Conservation (phyloP, 2,797 vertebrate species). For the Sebastes nivosus region DNA sequence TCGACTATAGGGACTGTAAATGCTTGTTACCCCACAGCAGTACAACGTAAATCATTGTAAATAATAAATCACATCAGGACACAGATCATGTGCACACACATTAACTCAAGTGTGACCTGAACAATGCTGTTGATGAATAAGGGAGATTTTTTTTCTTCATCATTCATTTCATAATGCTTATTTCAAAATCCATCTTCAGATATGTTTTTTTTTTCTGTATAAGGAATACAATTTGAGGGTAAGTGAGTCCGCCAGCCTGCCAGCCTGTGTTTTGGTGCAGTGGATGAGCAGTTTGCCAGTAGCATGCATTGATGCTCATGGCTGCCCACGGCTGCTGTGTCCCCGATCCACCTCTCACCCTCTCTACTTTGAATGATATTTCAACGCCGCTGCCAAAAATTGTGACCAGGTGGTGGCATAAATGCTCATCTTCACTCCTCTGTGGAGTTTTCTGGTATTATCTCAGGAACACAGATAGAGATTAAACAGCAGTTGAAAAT, state of each 20-base stretch:
- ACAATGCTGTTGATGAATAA: neutral
- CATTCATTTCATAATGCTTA: neutral
- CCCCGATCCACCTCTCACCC: conserved; percentile 59
- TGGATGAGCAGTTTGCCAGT: conserved; percentile 65
- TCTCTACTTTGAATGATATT: conserved; percentile 44
- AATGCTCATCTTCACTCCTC: conserved; percentile 1
- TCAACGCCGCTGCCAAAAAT: conserved; percentile 12
- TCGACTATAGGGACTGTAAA: neutral
- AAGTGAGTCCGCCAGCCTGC: conserved; percentile 53
- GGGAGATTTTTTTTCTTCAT: neutral
- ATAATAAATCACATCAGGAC: conserved; percentile 9
- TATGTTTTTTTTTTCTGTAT: neutral
- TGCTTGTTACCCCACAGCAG: neutral
- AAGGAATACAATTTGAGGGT: conserved; percentile 44
- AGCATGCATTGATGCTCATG: conserved; percentile 62
- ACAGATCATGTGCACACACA: neutral
- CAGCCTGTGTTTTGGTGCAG: conserved; percentile 60
- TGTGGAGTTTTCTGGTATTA: neutral
- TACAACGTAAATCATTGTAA: neutral
- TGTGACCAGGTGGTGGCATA: neutral
- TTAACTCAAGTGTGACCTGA: neutral
- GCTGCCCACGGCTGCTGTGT: conserved; percentile 49
- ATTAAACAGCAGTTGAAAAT: neutral
- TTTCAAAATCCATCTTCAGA: conserved; percentile 4
- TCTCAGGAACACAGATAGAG: neutral